phyloP scores from a whole-genome alignment of 1,140 invertebrate species.

The Heterodera schachtii region DNA sequence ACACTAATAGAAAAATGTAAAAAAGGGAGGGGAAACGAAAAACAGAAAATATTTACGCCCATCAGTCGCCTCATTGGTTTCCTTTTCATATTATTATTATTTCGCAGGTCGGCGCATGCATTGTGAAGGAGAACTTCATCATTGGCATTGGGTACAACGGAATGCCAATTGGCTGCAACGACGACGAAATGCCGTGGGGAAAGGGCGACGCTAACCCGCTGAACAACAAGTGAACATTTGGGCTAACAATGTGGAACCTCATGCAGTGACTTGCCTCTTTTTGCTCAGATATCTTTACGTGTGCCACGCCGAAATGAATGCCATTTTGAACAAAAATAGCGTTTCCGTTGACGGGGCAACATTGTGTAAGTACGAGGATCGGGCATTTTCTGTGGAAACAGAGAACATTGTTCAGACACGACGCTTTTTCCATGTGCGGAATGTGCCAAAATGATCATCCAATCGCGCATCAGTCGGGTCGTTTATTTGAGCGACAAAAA shows the following conservation, averaged over 20 bases:
- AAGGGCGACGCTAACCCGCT: conserved; percentile 68
- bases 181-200: conserved; percentile 85
- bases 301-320: conserved; percentile 95
- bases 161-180: conserved; percentile 83
- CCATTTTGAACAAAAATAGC: conserved; percentile 86
- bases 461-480: conserved; percentile 30
- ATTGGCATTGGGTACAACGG: conserved; percentile 94
- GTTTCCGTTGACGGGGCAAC: conserved; percentile 77
- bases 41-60: not conserved
- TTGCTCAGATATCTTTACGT: conserved; percentile 71
- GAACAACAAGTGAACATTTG: conserved; percentile 26
- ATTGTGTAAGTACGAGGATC: conserved; percentile 85
- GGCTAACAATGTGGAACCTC: not conserved
- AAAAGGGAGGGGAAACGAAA: conserved; percentile 60
- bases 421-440: conserved; percentile 92
- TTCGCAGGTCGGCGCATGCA: conserved; percentile 81
- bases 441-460: conserved; percentile 94
- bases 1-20: not conserved
- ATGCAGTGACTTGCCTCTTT: not conserved
- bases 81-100: not conserved
- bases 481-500: conserved; percentile 36
- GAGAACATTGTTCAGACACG: conserved; percentile 6
- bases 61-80: too few relatives aligned
- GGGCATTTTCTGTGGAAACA: conserved; percentile 68
- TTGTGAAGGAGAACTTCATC: conserved; percentile 85